Base-by-base conservation (phyloP, 2,888 invertebrate species). In the Noctua janthe region DNA sequence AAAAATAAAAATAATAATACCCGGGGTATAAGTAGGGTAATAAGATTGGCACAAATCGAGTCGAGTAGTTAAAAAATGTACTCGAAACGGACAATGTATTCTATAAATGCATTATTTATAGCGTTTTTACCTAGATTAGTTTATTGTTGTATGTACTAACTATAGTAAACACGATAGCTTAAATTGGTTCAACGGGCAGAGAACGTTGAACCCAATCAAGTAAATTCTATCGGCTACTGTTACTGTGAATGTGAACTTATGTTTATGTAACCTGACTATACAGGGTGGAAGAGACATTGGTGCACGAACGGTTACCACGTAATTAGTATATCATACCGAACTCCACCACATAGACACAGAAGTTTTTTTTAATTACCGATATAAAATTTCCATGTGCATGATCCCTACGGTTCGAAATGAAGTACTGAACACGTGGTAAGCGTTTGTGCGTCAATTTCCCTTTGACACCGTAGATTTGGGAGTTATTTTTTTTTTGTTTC, bases 161-260 rank as follows among this genome's bases (percentile, higher is more conserved):
- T 10, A 1, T 39, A 69, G 23, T 43, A 29, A 54, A 71, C 62
- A 71, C 35, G 74, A 67, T 71, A 69, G 74, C 56, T 76, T 20
- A 64, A 69, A 74, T 77, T 70, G 74, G 77, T 86, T 67, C 71
- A 74, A 67, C 1, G 62, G 56, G 20, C 62, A 49, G 35, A 67
- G 62, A 69, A 59, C 56, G 15, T 77, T 74, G 67, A 82, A 86
- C 64, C 23, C 59, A 51, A 82, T 72, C 69, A 74, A 77, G 49
- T 13, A 51, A 59, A 77, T 82, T 66, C 77, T 20, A 80, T 64
- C n/a, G 17, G 39, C 47, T 13, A 56, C 15, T n/a, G 78, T 51
- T 54, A 8, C 49, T 10, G 15, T 47, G 17, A 23, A 59, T 13
- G 15, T 17, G 17, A 5, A 43, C 23, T 47, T 29, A n/a, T 7